These are phyloP conservation scores for Tipula lateralis DNA, from an alignment of 2,888 invertebrate species.

Conservation along the genomic window DNA sequence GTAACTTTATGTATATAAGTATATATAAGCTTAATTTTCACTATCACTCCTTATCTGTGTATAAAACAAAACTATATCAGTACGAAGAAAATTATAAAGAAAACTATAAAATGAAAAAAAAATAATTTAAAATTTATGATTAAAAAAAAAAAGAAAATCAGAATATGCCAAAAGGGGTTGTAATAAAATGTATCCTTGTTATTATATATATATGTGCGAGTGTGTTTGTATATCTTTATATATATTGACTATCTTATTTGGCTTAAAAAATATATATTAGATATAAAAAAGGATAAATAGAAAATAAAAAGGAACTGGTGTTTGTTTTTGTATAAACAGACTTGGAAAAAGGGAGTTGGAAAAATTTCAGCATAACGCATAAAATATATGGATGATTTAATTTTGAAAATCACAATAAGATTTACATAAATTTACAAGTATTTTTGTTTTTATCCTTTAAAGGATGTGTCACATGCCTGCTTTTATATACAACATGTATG, in stretches of 20 bases:
- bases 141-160: not conserved
- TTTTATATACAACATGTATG: not conserved
- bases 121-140: not conserved
- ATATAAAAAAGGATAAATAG: not conserved
- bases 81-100: not conserved
- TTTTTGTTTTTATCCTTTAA: not conserved
- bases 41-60: not conserved
- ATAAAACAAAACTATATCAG: not conserved
- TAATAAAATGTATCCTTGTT: not conserved
- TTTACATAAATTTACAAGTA: conserved; percentile 3
- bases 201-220: not conserved
- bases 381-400: not conserved
- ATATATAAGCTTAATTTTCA: not conserved
- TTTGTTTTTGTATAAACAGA: not conserved
- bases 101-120: not conserved
- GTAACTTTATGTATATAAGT: not conserved
- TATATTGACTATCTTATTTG: not conserved
- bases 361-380: not conserved
- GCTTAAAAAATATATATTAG: not conserved
- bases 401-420: not conserved
- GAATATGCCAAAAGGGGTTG: not conserved
- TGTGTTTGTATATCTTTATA: not conserved
- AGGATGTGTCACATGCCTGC: not conserved
- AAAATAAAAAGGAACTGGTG: not conserved
- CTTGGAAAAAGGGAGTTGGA: not conserved